A percentile compares a stretch with the other conserved stretches of the same genome.
Evolutionary conservation across 2,113 vertebrate species (phyloP).

Genomic region (Mystacornis crossleyi): DNA sequence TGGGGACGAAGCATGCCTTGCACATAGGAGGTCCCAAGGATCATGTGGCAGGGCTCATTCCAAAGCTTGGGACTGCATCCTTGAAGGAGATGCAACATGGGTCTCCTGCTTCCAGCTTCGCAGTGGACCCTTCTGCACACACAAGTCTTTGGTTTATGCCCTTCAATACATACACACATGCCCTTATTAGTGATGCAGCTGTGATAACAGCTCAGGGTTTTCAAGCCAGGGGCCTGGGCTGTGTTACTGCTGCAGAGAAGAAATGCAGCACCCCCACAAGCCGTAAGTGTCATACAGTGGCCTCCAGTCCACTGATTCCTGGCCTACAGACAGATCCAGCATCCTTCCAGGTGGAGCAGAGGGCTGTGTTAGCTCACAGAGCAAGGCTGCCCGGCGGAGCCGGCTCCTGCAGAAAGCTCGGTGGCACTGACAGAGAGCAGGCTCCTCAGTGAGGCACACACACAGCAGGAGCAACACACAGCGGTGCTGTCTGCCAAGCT

Average conservation of each 20-base stretch:
- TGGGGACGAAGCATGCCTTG: background rate
- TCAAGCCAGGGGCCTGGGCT: background rate
- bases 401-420: background rate
- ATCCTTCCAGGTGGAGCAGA: accelerated
- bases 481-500: background rate
- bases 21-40: background rate
- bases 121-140: background rate
- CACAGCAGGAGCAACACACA: background rate
- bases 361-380: background rate
- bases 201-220: background rate
- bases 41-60: accelerated
- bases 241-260: background rate
- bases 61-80: background rate
- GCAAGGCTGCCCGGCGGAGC: accelerated
- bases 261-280: background rate
- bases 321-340: background rate
- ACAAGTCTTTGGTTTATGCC: background rate
- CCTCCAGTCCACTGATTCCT: background rate
- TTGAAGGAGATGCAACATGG: accelerated
- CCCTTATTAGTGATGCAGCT: background rate
- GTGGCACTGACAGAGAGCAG: background rate
- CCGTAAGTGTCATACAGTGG: accelerated
- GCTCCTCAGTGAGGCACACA: accelerated
- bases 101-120: background rate
- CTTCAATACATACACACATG: background rate